Base-by-base conservation (phyloP, 2,888 invertebrate genomes). In the Erebia palarica region DNA sequence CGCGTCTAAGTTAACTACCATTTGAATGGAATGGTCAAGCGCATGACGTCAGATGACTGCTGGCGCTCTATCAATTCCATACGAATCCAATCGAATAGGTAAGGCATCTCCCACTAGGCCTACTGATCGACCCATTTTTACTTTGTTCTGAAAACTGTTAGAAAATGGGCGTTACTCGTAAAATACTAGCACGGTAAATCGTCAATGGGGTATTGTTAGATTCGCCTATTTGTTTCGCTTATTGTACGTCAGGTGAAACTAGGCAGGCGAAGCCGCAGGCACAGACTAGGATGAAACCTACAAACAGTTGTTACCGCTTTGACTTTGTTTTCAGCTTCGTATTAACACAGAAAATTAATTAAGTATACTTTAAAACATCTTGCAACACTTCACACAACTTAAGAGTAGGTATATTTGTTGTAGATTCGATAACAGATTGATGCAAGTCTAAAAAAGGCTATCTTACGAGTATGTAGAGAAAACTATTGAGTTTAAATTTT, bases 191-290 rank as follows among this genome's bases (percentile, higher is more conserved):
- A 55, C 55, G 55, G 65, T 65, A 18, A 65, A 65, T 65, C 53
- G 55, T 36, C 65, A 65, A 65, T 65, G 55, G 65, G 36, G 65
- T 42, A 65, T 65, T 65, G 55, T 65, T 65, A 65, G 65, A 65
- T 65, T 65, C 55, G 65, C 65, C 27, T 55, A 55, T 65, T 65
- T 16, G 65, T 53, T 65, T 42, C 65, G 55, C 65, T 55, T 36
- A 65, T 65, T 55, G 65, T 65, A 55, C 65, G 16, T 42, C 36
- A 65, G 65, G 63, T 63, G 63, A 63, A 63, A 63, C 63, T 49
- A 63, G 49, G 63, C 63, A 21, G 63, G 49, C 21, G 47, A 49
- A 63, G 65, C 53, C 65, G 42, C 36, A 13, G 53, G 53, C 42
- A 55, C 42, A 42, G 7, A 11, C 47, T 49, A 49, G 63, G 13